Evolutionary conservation across 2,797 vertebrate species (phyloP).

Genomic region (Erethizon dorsatum): DNA sequence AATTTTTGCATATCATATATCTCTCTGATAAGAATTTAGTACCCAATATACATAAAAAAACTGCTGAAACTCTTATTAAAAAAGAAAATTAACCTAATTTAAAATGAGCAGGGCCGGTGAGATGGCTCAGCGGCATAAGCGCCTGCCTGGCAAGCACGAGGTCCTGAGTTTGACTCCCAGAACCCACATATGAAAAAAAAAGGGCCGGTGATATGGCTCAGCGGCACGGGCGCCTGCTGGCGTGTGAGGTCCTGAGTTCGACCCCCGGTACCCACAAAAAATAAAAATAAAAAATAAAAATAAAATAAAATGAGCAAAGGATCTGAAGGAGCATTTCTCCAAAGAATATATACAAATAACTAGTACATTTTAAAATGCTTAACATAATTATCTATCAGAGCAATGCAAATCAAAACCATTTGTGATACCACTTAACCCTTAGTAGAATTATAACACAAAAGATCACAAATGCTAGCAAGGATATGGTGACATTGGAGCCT

Average conservation of each 20-base stretch:
- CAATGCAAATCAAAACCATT: background rate
- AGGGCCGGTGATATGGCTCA: too few species aligned
- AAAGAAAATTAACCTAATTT: conserved; percentile 44
- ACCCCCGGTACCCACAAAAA: too few species aligned
- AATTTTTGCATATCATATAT: background rate
- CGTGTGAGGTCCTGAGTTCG: too few species aligned
- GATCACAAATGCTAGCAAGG: background rate
- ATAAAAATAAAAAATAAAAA: too few species aligned
- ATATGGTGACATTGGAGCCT: background rate
- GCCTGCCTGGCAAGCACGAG: too few species aligned
- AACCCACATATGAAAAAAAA: too few species aligned
- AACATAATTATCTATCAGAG: background rate
- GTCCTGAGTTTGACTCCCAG: too few species aligned
- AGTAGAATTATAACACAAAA: background rate
- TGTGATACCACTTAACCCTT: background rate
- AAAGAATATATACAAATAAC: conserved; percentile 28
- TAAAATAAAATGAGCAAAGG: background rate
- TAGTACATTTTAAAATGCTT: background rate
- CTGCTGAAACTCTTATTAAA: background rate
- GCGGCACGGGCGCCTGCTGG: too few species aligned
- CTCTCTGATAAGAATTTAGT: background rate
- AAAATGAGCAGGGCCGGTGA: background rate
- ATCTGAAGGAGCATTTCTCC: conserved; percentile 17
- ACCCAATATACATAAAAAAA: background rate
- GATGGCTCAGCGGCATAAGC: too few species aligned